Base-by-base conservation (phyloP, 1,140 invertebrate species). In the Drosophila sp. region DNA sequence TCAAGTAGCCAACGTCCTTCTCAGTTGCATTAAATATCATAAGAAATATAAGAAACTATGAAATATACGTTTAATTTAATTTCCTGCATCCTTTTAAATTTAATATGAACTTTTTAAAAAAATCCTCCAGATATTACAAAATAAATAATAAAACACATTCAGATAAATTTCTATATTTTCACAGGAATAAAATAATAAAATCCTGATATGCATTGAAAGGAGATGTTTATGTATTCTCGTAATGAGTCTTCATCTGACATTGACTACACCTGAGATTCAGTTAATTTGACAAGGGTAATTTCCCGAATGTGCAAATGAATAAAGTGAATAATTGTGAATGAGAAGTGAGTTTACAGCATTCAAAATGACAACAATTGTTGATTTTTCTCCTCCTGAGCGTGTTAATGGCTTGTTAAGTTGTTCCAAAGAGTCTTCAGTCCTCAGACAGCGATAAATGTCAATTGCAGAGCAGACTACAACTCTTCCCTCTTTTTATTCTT, bases 321-420 rank as follows among this genome's bases (percentile, higher is more conserved):
- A 9, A 38, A 70, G 48, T 56, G 61, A 77, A 66, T 86, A 86
- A 84, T 73, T 80, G 64, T 58, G 43, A 41, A 11, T 48, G 56
- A 51, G 48, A 77, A 57, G 58, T 61, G 63, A 78, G 72, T 86
- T 86, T 78, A 87, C 75, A 72, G 38, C 66, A 61, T 46, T 77
- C 76, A 64, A 80, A 64, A 67, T 38, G 70, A 69, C 76, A 83
- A 72, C 72, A 76, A 72, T 80, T 80, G 77, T 77, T 77, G 81
- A 32, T 29, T 46, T 32, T 27, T 11, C 40, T 51, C 41, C 14
- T 14, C 21, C 27, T 62, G 81, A 65, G 66, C 70, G 65, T 86
- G 81, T 86, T 86, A 86, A 86, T 86, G 81, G 86, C 81, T 80
- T 86, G 81, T 86, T 86, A 86, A 84, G 61, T 82, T 80, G 56